phyloP scores from a whole-genome alignment of 2,797 vertebrate species.

The Liasis olivaceus region DNA sequence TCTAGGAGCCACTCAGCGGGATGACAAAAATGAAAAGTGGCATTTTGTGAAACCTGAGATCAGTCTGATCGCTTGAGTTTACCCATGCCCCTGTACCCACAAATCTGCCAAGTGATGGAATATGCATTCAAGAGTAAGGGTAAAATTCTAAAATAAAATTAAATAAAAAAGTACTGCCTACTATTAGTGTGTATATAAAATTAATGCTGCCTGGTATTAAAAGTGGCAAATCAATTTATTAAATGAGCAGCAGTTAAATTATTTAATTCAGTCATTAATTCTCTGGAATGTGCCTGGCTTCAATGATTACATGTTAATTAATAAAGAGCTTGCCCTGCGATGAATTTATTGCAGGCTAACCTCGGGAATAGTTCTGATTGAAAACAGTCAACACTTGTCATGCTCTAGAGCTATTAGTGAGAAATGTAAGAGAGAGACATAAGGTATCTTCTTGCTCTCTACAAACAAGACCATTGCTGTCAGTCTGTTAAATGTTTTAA shows the following conservation, averaged over 20 bases:
- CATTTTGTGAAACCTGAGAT: neutral
- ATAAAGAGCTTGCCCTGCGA: neutral
- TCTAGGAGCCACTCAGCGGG: neutral
- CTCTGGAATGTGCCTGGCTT: conserved; percentile 2
- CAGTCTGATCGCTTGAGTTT: neutral
- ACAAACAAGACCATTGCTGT: neutral
- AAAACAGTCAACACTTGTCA: neutral
- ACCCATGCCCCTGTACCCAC: neutral
- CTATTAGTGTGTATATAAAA: neutral
- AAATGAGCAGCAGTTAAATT: conserved; percentile 19
- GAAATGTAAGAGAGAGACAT: neutral
- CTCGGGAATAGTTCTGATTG: neutral
- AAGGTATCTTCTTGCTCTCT: neutral
- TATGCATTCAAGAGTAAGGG: neutral
- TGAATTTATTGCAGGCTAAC: neutral
- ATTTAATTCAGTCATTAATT: conserved; percentile 28
- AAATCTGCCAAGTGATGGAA: neutral
- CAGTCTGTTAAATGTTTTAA: neutral
- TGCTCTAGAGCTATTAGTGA: neutral
- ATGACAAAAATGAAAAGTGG: neutral
- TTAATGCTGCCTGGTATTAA: conserved; percentile 14
- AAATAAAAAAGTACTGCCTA: neutral
- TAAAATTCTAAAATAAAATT: neutral
- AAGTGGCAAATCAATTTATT: conserved; percentile 26
- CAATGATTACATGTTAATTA: conserved; percentile 2